Conservation (phyloP, 2,113 vertebrate genomes). For the Entomyzon cyanotis region DNA sequence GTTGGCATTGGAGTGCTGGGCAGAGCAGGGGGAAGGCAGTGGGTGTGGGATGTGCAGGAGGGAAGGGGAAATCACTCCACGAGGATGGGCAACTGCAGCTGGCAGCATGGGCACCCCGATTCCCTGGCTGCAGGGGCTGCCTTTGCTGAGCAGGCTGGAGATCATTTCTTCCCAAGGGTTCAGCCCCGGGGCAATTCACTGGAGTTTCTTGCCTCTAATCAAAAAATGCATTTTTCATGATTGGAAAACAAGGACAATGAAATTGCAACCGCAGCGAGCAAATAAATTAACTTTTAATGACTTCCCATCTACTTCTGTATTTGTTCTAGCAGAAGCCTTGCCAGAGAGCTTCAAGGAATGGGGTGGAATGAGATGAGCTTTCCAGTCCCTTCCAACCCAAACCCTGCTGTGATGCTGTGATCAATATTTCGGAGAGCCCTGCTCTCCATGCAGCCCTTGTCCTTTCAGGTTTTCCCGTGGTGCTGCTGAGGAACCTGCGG, state of each 20-base stretch:
- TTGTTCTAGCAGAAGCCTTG: neutral
- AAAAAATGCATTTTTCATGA: neutral
- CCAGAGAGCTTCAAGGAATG: neutral
- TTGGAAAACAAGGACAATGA: neutral
- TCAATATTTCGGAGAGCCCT: neutral
- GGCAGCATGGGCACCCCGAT: accelerated
- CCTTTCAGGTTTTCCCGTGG: constrained; percentile 77
- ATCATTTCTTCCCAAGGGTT: neutral
- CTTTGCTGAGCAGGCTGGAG: neutral
- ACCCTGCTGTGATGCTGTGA: neutral
- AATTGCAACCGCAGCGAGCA: neutral
- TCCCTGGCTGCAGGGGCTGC: neutral
- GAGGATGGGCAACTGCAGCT: neutral
- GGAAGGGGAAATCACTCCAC: accelerated
- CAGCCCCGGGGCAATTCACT: neutral
- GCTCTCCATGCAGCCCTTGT: neutral
- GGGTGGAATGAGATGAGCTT: neutral
- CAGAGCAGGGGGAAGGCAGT: accelerated
- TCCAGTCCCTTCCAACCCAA: neutral
- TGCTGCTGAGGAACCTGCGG: constrained; percentile 81
- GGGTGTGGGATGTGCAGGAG: neutral
- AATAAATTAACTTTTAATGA: constrained; percentile 3
- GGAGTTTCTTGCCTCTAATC: neutral
- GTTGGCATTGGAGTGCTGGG: neutral
- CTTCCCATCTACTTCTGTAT: neutral